These are phyloP conservation scores for Bombus ignitus DNA, from an alignment of 1,140 invertebrate species.

Conservation along the genomic window DNA sequence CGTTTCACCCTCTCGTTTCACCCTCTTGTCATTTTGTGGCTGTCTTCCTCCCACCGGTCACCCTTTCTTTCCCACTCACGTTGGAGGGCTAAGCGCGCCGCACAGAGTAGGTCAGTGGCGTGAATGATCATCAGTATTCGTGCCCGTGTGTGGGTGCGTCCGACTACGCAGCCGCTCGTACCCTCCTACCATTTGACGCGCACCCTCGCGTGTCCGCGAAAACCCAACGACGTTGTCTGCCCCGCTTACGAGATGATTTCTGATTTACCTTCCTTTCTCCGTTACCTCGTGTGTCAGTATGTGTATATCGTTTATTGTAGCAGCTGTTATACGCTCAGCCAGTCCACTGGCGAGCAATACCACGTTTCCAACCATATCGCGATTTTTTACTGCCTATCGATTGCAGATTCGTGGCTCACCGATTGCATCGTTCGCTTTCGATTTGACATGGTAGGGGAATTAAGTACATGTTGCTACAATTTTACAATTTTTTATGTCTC, in stretches of 20 bases:
- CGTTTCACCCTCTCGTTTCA: constrained; percentile 52
- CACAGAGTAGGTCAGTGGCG: constrained; percentile 72
- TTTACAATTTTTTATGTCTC: background rate
- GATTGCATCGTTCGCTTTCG: background rate
- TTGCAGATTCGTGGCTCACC: background rate
- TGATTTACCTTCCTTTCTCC: background rate
- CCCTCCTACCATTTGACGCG: constrained; percentile 20
- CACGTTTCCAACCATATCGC: background rate
- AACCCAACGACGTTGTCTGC: background rate
- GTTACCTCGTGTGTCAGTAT: background rate
- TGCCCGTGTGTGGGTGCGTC: constrained; percentile 31
- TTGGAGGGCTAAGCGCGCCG: constrained; percentile 39
- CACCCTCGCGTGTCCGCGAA: constrained; percentile 47
- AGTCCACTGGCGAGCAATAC: no score
- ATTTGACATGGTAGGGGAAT: background rate
- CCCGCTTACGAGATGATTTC: constrained; percentile 15
- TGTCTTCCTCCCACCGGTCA: constrained; percentile 16
- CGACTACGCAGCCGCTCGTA: constrained; percentile 37
- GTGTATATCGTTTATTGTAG: background rate
- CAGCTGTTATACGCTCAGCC: background rate
- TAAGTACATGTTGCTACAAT: background rate
- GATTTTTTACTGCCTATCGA: background rate
- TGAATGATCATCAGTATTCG: constrained; percentile 71
- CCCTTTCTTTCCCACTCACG: constrained; percentile 41
- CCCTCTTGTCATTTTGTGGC: constrained; percentile 53